Percentiles rank a stretch among this genome's conserved stretches.
phyloP scores from a whole-genome alignment of 2,797 vertebrate genomes.

The Xenopus petersii region DNA sequence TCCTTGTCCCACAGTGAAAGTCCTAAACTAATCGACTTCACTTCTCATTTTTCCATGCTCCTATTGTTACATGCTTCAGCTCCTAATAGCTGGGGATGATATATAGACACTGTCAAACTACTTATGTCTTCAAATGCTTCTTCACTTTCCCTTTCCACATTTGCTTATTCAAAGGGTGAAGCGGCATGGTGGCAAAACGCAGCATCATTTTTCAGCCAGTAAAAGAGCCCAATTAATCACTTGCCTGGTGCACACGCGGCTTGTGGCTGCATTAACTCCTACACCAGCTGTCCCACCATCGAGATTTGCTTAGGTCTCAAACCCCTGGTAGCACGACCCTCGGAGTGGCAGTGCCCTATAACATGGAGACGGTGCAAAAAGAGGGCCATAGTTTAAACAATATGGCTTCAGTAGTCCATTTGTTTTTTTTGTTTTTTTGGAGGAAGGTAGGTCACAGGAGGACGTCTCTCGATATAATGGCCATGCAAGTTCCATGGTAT shows the following conservation, averaged over 20 bases:
- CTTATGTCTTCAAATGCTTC: conserved; percentile 32
- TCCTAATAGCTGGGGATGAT: conserved; percentile 31
- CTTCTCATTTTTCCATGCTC: not conserved
- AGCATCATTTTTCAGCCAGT: conserved; percentile 3
- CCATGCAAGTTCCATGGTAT: too few relatives aligned
- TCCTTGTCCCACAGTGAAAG: not conserved
- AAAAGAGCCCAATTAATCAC: conserved; percentile 20
- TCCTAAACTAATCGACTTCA: not conserved
- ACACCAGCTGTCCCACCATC: not conserved
- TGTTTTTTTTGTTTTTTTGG: too few relatives aligned
- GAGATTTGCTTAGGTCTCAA: not conserved
- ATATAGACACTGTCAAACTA: conserved; percentile 33
- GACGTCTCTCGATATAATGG: too few relatives aligned
- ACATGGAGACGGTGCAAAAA: too few relatives aligned
- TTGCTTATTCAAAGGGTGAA: conserved; percentile 33
- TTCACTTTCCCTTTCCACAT: conserved; percentile 21
- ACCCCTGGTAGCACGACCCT: too few relatives aligned
- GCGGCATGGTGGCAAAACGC: conserved; percentile 2
- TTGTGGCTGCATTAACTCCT: not conserved
- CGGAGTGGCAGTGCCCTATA: too few relatives aligned
- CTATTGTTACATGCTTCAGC: conserved; percentile 22
- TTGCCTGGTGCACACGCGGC: not conserved
- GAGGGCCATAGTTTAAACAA: too few relatives aligned
- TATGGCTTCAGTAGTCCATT: too few relatives aligned
- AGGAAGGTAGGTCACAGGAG: too few relatives aligned